These are phyloP conservation scores for Gila robusta DNA, from an alignment of 2,797 vertebrate genomes.

Conservation along the genomic window DNA sequence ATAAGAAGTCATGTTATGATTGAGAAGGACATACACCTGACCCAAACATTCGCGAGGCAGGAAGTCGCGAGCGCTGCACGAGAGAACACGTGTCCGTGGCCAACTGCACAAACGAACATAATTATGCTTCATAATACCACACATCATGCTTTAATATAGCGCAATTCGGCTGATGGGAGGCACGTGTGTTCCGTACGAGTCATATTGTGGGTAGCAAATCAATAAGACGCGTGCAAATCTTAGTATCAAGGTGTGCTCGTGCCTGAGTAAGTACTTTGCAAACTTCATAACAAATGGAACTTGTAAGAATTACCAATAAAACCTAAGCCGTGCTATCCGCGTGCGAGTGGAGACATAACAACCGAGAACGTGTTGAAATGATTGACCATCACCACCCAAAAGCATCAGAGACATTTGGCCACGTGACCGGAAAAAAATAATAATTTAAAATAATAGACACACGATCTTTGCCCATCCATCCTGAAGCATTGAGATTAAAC, in stretches of 20 bases:
- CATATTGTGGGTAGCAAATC: not conserved
- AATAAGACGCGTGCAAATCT: not conserved
- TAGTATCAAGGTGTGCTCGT: not conserved
- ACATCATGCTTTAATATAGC: not conserved
- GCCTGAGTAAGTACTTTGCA: slow-evolving; percentile 2
- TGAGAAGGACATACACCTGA: slow-evolving; percentile 31
- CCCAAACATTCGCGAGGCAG: slow-evolving; percentile 46
- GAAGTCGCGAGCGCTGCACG: slow-evolving; percentile 21
- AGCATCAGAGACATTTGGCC: slow-evolving; percentile 43
- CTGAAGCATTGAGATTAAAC: slow-evolving; percentile 5
- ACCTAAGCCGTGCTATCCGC: not conserved
- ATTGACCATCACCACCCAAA: slow-evolving; percentile 13
- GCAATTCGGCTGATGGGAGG: not conserved
- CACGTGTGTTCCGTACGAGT: not conserved
- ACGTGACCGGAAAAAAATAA: slow-evolving; percentile 62
- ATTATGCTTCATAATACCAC: not conserved
- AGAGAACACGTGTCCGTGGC: slow-evolving; percentile 28
- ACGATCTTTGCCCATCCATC: not conserved
- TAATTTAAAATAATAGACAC: slow-evolving; percentile 52
- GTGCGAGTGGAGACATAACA: not conserved
- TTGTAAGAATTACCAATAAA: not conserved
- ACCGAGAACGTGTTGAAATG: not conserved
- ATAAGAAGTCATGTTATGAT: not conserved
- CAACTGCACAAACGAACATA: not conserved
- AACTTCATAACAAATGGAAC: slow-evolving; percentile 15